Conservation (phyloP, 37 sponge, comb jelly and placozoan genomes). For the Spongia lamella region DNA sequence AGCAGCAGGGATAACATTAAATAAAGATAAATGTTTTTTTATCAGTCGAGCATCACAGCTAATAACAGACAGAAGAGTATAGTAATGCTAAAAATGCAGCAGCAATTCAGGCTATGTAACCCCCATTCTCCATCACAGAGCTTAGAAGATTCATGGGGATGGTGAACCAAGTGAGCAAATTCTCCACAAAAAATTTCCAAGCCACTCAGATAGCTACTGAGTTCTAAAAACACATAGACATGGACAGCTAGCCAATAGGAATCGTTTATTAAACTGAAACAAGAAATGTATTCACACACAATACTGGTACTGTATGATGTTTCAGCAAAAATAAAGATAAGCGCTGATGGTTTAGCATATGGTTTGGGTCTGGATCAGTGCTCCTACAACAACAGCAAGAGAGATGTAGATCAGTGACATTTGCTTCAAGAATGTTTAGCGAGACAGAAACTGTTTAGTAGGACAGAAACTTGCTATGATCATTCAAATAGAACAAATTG, state of each 20-base stretch:
- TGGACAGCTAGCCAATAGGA: slow-evolving; percentile 23
- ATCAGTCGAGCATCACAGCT: neutral
- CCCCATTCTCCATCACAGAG: slow-evolving; percentile 15
- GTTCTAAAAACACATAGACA: slow-evolving; percentile 19
- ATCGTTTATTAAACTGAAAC: slow-evolving; percentile 16
- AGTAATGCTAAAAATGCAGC: slow-evolving; percentile 32
- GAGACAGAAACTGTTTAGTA: too few species aligned
- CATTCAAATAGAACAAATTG: too few species aligned
- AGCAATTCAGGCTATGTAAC: slow-evolving; percentile 17
- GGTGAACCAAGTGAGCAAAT: slow-evolving; percentile 42
- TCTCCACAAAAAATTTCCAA: slow-evolving; percentile 14
- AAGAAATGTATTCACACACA: slow-evolving; percentile 6
- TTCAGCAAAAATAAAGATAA: slow-evolving; percentile 6
- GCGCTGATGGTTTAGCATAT: slow-evolving; percentile 25
- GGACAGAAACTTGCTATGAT: too few species aligned
- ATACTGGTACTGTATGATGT: slow-evolving; percentile 19
- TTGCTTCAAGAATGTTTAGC: slow-evolving; percentile 4
- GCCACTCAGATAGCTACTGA: slow-evolving; percentile 5
- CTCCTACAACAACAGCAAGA: slow-evolving; percentile 20
- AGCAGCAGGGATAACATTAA: too few species aligned
- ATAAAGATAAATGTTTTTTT: slow-evolving; percentile 28
- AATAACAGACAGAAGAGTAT: slow-evolving; percentile 10
- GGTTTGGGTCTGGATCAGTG: slow-evolving; percentile 15
- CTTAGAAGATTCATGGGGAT: slow-evolving; percentile 47
- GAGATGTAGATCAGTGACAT: slow-evolving; percentile 14